These are phyloP conservation scores for Sciurus niger DNA, from an alignment of 2,113 vertebrate genomes.

Conservation along the genomic window DNA sequence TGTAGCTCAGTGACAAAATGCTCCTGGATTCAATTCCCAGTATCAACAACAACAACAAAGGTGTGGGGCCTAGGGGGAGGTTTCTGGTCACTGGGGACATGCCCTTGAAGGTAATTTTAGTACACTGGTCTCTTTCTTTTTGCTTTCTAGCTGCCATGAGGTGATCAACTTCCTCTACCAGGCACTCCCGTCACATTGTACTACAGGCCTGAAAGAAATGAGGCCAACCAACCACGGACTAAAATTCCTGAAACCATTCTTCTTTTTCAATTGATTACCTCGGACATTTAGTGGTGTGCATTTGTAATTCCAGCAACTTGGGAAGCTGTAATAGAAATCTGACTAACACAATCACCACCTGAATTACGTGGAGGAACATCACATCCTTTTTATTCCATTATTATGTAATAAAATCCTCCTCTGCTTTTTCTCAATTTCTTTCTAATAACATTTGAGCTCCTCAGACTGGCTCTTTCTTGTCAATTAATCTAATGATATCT, in stretches of 20 bases:
- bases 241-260: background rate
- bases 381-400: background rate
- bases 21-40: background rate
- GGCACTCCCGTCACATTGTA: background rate
- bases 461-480: background rate
- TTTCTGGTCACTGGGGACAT: background rate
- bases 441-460: slow-evolving; percentile 41
- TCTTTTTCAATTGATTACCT: background rate
- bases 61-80: background rate
- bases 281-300: background rate
- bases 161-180: background rate
- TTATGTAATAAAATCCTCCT: slow-evolving; percentile 31
- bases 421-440: slow-evolving; percentile 31
- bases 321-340: background rate
- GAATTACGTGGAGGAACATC: background rate
- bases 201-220: background rate
- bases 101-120: background rate
- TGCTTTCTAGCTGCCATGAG: background rate
- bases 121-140: background rate
- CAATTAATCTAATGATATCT: slow-evolving; percentile 40
- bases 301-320: background rate
- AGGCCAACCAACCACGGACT: background rate
- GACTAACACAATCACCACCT: background rate
- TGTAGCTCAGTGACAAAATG: background rate
- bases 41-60: background rate